A percentile compares a stretch with the other conserved stretches of the same genome.
Evolutionary conservation across 2,113 vertebrate genomes (phyloP).

Genomic region (Bucco capensis): DNA sequence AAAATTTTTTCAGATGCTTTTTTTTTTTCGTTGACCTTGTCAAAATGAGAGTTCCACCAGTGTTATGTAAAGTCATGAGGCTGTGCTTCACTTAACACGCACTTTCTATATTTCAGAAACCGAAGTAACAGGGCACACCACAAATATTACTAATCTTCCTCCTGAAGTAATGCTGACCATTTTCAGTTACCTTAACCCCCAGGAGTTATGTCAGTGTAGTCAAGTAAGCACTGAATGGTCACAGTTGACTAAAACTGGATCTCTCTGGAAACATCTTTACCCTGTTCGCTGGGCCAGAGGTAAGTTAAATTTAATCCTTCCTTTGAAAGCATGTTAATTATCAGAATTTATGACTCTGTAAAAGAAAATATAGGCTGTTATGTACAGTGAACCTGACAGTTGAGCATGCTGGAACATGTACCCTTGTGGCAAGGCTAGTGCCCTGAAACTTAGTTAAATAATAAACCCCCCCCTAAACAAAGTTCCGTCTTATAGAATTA

Average conservation of each 20-base stretch:
- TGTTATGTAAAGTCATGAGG: background rate
- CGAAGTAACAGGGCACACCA: constrained; percentile 64
- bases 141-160: constrained; percentile 85
- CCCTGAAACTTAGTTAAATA: background rate
- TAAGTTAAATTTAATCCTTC: constrained; percentile 47
- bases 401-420: background rate
- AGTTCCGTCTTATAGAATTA: background rate
- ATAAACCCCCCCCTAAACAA: background rate
- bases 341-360: background rate
- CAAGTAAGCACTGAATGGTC: constrained; percentile 92
- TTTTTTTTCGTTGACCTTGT: constrained; percentile 8
- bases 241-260: constrained; percentile 86
- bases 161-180: constrained; percentile 91
- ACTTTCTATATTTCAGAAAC: constrained; percentile 71
- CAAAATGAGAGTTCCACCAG: background rate
- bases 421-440: background rate
- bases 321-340: background rate
- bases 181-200: constrained; percentile 87
- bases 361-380: background rate
- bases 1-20: background rate
- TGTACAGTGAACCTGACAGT: background rate
- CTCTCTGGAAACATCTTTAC: constrained; percentile 94
- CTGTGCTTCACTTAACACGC: constrained; percentile 27
- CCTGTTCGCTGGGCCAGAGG: constrained; percentile 95
- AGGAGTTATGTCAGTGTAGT: constrained; percentile 89